A percentile compares a stretch with the other conserved stretches of the same genome.
Evolutionary conservation across 2,888 invertebrate species (phyloP).

Genomic region (Tetanocera ferruginea): DNA sequence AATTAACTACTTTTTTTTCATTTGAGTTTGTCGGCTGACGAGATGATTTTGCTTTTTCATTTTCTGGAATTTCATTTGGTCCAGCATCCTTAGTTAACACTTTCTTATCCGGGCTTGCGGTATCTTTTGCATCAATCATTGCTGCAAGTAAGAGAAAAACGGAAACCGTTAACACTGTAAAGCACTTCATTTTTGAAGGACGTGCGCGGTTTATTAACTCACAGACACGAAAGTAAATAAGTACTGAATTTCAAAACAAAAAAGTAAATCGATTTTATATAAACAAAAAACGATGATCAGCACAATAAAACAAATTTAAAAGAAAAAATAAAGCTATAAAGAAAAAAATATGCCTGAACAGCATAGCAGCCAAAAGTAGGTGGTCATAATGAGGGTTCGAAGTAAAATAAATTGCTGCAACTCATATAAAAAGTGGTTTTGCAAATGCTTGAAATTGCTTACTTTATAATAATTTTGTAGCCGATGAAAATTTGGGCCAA

Average conservation of each 20-base stretch:
- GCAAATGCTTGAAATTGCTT: no score
- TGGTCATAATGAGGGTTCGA: no score
- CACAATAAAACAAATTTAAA: slow-evolving; percentile 28
- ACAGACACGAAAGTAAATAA: not conserved
- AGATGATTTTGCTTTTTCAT: not conserved
- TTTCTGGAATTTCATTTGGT: not conserved
- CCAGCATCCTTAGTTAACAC: not conserved
- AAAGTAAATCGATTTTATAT: slow-evolving; percentile 29
- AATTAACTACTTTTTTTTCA: not conserved
- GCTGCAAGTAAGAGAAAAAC: not conserved
- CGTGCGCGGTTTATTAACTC: not conserved
- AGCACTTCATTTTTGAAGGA: not conserved
- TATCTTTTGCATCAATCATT: not conserved
- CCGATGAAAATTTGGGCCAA: no score
- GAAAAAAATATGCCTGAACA: no score
- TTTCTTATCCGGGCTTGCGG: no score
- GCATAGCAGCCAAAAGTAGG: no score
- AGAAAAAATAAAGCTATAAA: no score
- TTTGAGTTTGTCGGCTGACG: not conserved
- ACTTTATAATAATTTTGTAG: no score
- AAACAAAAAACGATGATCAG: slow-evolving; percentile 49
- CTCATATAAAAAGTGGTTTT: no score
- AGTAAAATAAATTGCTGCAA: no score
- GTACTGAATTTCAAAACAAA: slow-evolving; percentile 20
- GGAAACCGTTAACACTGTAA: not conserved